These are phyloP conservation scores for Eumeta japonica DNA, from an alignment of 1,140 invertebrate species.

Conservation along the genomic window DNA sequence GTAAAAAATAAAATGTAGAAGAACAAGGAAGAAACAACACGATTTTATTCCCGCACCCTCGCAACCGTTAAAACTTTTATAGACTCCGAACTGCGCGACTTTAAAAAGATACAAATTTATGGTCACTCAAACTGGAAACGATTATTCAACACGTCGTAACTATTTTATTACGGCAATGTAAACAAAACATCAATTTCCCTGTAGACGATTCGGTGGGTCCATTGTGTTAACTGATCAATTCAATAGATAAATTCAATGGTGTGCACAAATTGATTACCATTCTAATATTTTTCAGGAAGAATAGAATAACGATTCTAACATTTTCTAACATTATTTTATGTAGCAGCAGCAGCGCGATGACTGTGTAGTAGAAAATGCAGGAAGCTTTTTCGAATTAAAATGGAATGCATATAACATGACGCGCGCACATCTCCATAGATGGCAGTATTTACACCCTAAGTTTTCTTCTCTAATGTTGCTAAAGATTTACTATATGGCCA, in stretches of 20 bases:
- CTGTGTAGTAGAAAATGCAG: no score
- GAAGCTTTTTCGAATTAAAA: no score
- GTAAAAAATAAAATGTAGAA: no score
- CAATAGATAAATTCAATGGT: no score
- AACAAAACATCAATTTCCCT: constrained; percentile 50
- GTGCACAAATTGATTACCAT: no score
- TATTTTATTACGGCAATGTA: constrained; percentile 52
- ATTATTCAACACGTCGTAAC: constrained; percentile 57
- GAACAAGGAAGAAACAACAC: no score
- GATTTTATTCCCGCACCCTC: constrained; percentile 47
- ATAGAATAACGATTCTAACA: no score
- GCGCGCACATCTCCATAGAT: constrained; percentile 30
- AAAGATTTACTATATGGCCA: constrained; percentile 17
- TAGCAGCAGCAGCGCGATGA: no score
- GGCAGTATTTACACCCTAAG: constrained; percentile 25
- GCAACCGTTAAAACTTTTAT: constrained; percentile 55
- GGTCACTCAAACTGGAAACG: constrained; percentile 51
- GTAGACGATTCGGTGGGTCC: no score
- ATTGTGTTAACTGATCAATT: no score
- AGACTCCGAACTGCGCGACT: constrained; percentile 49
- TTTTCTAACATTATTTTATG: no score
- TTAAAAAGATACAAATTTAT: constrained; percentile 58
- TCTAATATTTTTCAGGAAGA: no score
- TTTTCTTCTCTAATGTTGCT: constrained; percentile 8
- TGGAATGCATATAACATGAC: constrained; percentile 19